A percentile compares a stretch with the other conserved stretches of the same genome.
phyloP scores from a whole-genome alignment of 2,888 invertebrate genomes.

The Strigamia transsilvanica region DNA sequence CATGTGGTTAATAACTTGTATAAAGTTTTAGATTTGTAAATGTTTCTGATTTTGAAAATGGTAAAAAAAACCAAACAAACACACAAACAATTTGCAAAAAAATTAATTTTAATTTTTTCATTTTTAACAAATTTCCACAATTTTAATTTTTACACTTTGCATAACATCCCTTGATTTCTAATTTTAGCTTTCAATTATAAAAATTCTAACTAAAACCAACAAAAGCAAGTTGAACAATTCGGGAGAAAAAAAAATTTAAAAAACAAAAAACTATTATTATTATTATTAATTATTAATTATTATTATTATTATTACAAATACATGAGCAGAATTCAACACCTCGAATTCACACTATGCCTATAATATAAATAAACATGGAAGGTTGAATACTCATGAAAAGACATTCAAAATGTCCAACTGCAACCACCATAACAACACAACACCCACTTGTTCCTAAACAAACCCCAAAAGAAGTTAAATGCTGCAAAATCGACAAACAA shows the following conservation, averaged over 20 bases:
- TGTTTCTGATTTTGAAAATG: not conserved
- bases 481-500: not conserved
- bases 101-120: not conserved
- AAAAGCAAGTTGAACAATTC: not conserved
- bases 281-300: no score
- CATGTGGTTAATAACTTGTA: not conserved
- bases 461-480: not conserved
- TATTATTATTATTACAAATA: not conserved
- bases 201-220: constrained; percentile 12
- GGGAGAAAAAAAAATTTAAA: no score
- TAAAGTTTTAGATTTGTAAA: constrained; percentile 7
- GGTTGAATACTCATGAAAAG: not conserved
- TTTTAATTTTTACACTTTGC: not conserved
- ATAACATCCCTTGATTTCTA: not conserved
- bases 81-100: not conserved
- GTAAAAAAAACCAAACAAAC: not conserved
- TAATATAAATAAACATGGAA: not conserved
- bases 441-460: not conserved
- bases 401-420: no score
- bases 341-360: not conserved
- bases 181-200: not conserved
- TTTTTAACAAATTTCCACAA: not conserved
- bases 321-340: constrained; percentile 1
- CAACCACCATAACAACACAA: no score
- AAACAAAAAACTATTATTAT: no score